These are phyloP conservation scores for Blera fallax DNA, from an alignment of 2,888 invertebrate genomes.

Conservation along the genomic window DNA sequence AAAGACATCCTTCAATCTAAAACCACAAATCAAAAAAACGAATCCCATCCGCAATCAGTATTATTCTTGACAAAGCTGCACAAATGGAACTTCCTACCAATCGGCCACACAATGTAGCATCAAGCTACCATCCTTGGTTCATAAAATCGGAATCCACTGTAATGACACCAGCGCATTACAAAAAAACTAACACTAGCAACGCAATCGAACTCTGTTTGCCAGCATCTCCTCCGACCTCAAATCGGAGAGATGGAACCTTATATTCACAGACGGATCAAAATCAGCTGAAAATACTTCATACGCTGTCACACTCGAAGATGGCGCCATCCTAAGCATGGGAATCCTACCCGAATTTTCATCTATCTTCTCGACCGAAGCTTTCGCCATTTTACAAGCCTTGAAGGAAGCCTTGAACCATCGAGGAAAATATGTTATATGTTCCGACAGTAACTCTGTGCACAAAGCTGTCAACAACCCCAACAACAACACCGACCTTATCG, in stretches of 20 bases:
- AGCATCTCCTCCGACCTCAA: neutral
- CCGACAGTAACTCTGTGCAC: conserved; percentile 41
- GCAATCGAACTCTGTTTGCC: neutral
- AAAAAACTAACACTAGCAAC: conserved; percentile 4
- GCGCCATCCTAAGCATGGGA: no score
- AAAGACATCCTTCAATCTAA: neutral
- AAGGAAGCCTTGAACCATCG: neutral
- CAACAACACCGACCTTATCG: conserved; percentile 24
- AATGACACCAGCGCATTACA: neutral
- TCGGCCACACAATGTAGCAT: neutral
- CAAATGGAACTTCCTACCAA: neutral
- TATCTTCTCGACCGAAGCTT: no score
- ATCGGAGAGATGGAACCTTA: neutral
- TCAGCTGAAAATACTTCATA: conserved; percentile 23
- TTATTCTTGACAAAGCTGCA: neutral
- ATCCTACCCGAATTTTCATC: conserved; percentile 26
- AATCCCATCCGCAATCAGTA: neutral
- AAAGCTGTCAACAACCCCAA: conserved; percentile 31
- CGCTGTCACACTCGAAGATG: conserved; percentile 27
- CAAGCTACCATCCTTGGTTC: conserved; percentile 2
- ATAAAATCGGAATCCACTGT: conserved; percentile 1
- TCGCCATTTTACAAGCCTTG: no score
- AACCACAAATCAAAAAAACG: conserved; percentile 12
- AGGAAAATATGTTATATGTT: conserved; percentile 46
- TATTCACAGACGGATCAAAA: conserved; percentile 44